These are phyloP conservation scores for Melinaea menophilus DNA, from an alignment of 2,888 invertebrate genomes.

Conservation along the genomic window DNA sequence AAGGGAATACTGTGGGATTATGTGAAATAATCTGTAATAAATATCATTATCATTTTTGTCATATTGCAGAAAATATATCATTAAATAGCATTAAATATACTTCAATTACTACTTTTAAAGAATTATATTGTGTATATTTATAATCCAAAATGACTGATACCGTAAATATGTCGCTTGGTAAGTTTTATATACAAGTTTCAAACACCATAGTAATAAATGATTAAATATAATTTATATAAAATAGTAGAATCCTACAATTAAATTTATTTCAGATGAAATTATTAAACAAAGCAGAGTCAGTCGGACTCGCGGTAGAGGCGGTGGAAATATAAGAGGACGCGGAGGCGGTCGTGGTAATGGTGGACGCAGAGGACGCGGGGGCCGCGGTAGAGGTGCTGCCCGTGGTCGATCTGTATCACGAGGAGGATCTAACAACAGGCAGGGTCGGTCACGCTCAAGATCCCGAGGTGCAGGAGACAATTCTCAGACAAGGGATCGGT, in stretches of 20 bases:
- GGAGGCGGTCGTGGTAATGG: constrained; percentile 44
- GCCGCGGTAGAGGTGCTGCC: constrained; percentile 42
- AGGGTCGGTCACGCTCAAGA: constrained; percentile 42
- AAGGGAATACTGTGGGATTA: constrained; percentile 9
- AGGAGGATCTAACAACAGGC: constrained; percentile 26
- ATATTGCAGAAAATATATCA: too few relatives aligned
- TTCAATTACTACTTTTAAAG: not conserved
- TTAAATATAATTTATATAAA: not conserved
- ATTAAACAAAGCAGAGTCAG: constrained; percentile 61
- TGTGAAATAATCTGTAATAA: not conserved
- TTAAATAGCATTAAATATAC: not conserved
- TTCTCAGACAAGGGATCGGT: constrained; percentile 40
- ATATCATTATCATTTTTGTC: not conserved
- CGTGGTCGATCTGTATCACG: constrained; percentile 44
- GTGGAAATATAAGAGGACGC: constrained; percentile 38
- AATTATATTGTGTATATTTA: not conserved
- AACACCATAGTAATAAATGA: not conserved
- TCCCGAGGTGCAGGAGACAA: constrained; percentile 33
- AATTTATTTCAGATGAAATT: constrained; percentile 55
- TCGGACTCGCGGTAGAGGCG: constrained; percentile 58
- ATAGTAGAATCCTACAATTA: too few relatives aligned
- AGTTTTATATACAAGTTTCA: constrained; percentile 32
- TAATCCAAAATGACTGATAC: constrained; percentile 55
- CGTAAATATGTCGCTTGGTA: constrained; percentile 69
- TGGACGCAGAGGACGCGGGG: constrained; percentile 41